A percentile compares a stretch with the other conserved stretches of the same genome.
Evolutionary conservation across 2,888 invertebrate species (phyloP).

Genomic region (Drosophila dives): DNA sequence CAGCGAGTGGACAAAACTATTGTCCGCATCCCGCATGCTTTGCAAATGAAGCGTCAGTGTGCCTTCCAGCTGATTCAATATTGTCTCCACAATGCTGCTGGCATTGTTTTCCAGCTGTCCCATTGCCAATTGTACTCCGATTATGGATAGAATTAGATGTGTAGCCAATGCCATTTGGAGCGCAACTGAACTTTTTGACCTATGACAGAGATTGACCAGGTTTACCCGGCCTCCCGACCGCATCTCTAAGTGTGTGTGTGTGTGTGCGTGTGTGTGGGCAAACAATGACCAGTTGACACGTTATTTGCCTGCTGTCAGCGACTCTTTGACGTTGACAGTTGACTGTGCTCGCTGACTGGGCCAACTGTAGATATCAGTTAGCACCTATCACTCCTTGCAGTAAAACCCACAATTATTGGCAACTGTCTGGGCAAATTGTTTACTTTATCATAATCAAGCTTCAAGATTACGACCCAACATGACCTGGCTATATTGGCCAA

Average conservation of each 20-base stretch:
- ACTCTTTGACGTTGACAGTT: constrained; percentile 36
- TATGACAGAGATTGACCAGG: constrained; percentile 42
- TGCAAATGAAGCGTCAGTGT: constrained; percentile 66
- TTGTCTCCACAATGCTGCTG: constrained; percentile 20
- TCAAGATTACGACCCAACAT: constrained; percentile 23
- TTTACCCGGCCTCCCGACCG: constrained; percentile 12
- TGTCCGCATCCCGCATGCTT: constrained; percentile 37
- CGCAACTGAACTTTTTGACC: constrained; percentile 45
- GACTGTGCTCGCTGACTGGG: constrained; percentile 1
- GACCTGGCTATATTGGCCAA: constrained; percentile 1
- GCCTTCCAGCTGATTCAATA: constrained; percentile 55
- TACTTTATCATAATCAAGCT: constrained; percentile 30
- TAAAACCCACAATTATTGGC: constrained; percentile 66
- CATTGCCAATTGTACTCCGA: constrained; percentile 11
- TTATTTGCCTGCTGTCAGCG: constrained; percentile 65
- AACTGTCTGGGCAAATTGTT: constrained; percentile 53
- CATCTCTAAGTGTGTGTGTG: background rate
- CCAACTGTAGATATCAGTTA: constrained; percentile 16
- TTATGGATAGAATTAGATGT: constrained; percentile 59
- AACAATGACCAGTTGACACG: constrained; percentile 55
- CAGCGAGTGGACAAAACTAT: constrained; percentile 58
- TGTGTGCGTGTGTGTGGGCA: constrained; percentile 9
- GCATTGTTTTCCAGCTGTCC: constrained; percentile 28
- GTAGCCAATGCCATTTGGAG: constrained; percentile 49
- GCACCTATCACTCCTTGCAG: constrained; percentile 1